Evolutionary conservation across 2,113 vertebrate species (phyloP).

Genomic region (Sphaerodactylus townsendi): DNA sequence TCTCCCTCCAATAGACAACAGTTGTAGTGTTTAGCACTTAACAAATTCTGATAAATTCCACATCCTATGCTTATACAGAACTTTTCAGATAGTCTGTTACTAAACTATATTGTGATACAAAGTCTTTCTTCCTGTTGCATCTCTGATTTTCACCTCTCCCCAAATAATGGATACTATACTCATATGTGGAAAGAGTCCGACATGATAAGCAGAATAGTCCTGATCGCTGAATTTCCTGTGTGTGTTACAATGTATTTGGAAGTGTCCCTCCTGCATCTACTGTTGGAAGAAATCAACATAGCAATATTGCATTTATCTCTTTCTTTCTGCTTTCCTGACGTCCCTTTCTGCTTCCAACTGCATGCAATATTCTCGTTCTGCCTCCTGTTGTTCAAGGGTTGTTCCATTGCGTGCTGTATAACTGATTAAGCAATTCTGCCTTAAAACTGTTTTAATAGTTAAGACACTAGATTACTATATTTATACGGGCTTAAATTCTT

Average conservation of each 20-base stretch:
- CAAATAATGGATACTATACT: background rate
- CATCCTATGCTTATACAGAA: background rate
- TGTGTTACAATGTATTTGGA: background rate
- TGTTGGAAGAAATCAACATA: slow-evolving; percentile 29
- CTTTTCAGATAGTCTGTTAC: background rate
- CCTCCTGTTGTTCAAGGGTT: background rate
- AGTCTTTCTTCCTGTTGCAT: background rate
- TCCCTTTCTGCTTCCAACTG: slow-evolving; percentile 20
- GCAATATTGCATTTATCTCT: slow-evolving; percentile 1
- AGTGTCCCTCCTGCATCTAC: slow-evolving; percentile 15
- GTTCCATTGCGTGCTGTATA: background rate
- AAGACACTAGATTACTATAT: slow-evolving; percentile 14
- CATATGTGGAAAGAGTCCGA: background rate
- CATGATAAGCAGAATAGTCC: background rate
- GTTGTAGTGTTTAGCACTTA: background rate
- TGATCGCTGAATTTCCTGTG: slow-evolving; percentile 23
- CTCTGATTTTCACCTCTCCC: background rate
- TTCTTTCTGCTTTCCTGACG: background rate
- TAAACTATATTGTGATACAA: background rate
- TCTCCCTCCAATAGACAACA: background rate
- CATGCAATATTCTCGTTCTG: slow-evolving; percentile 24
- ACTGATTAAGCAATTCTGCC: background rate
- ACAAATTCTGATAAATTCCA: background rate
- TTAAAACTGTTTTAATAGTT: background rate
- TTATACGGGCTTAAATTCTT: background rate